A percentile compares a stretch with the other conserved stretches of the same genome.
phyloP scores from a whole-genome alignment of 2,797 vertebrate genomes.

The Menidia menidia region DNA sequence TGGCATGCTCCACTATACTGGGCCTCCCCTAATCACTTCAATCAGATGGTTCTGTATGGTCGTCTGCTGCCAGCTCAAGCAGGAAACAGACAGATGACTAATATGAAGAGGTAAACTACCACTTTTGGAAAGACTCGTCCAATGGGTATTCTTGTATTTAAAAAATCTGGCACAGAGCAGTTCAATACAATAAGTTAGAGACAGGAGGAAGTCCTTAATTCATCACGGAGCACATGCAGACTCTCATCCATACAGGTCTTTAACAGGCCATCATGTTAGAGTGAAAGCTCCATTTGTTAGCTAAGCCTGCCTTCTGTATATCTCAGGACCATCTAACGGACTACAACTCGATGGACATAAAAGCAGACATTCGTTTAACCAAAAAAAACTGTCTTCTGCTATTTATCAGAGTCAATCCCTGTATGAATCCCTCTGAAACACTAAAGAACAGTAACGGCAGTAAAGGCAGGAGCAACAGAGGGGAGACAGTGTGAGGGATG shows the following conservation, averaged over 20 bases:
- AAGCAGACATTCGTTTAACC: slow-evolving; percentile 11
- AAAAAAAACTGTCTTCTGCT: slow-evolving; percentile 29
- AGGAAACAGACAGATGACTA: not conserved
- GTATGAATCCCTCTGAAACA: slow-evolving; percentile 38
- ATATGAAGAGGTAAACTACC: not conserved
- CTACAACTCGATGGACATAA: not conserved
- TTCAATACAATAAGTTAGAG: slow-evolving; percentile 7
- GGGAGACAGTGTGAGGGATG: slow-evolving; percentile 34
- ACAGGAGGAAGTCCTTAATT: slow-evolving; percentile 13
- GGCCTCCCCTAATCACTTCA: not conserved
- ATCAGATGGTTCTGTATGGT: not conserved
- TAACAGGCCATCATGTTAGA: slow-evolving; percentile 3
- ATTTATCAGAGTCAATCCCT: slow-evolving; percentile 35
- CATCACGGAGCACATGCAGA: not conserved
- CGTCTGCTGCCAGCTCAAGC: not conserved
- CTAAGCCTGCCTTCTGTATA: slow-evolving; percentile 20
- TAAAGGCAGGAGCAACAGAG: slow-evolving; percentile 52
- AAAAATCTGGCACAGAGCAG: slow-evolving; percentile 7
- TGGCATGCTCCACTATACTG: not conserved
- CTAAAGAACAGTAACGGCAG: slow-evolving; percentile 59
- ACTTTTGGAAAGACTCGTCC: not conserved
- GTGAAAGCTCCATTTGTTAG: slow-evolving; percentile 24
- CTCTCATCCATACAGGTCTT: slow-evolving; percentile 21
- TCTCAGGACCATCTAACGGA: slow-evolving; percentile 7
- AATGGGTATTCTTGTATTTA: not conserved